Evolutionary conservation across 1,140 invertebrate species (phyloP).

Genomic region (Drosophila truncata): DNA sequence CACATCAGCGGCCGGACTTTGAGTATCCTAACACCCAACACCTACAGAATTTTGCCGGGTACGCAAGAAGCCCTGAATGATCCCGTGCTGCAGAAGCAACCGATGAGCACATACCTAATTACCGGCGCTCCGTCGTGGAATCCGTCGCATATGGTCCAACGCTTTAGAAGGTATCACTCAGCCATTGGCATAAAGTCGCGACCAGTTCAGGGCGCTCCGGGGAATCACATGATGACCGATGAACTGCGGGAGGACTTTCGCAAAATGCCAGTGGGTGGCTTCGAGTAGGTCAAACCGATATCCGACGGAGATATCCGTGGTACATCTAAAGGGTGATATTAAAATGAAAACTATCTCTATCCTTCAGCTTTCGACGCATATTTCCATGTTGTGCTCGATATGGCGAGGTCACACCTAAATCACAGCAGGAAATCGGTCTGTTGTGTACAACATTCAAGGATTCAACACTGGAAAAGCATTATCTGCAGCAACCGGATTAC

Average conservation of each 20-base stretch:
- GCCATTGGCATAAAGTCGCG: background rate
- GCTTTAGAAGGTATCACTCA: accelerated
- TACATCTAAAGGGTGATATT: background rate
- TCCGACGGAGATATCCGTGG: background rate
- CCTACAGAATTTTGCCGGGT: background rate
- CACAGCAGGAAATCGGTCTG: conserved; percentile 16
- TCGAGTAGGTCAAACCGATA: conserved; percentile 6
- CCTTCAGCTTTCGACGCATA: background rate
- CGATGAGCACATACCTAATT: conserved; percentile 11
- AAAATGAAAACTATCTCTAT: background rate
- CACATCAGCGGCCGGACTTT: conserved; percentile 19
- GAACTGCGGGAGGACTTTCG: conserved; percentile 11
- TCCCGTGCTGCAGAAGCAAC: background rate
- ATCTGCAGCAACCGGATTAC: conserved; percentile 69
- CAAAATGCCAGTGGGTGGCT: conserved; percentile 21
- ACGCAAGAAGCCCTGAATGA: background rate
- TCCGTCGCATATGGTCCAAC: accelerated
- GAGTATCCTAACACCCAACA: background rate
- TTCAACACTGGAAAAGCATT: conserved; percentile 59
- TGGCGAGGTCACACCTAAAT: background rate
- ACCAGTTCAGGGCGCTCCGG: background rate
- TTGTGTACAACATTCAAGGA: conserved; percentile 62
- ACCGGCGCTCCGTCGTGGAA: background rate
- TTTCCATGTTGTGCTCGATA: background rate
- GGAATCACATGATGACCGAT: background rate